A percentile compares a stretch with the other conserved stretches of the same genome.
Conservation (phyloP, 2,113 vertebrate genomes). For the Neolamprologus tretocephalus region DNA sequence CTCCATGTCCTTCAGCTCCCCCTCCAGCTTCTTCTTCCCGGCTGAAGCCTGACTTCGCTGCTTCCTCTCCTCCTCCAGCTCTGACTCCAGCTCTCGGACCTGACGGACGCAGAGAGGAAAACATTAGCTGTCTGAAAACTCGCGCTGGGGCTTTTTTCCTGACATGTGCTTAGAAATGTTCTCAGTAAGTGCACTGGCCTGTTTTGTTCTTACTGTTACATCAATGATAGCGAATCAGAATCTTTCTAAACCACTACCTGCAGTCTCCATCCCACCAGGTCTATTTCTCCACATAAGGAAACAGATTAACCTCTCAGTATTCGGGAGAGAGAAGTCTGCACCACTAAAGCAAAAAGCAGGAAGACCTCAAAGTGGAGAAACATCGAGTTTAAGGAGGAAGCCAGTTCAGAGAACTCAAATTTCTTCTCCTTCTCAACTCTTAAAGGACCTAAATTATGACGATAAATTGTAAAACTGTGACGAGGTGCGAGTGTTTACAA, state of each 20-base stretch:
- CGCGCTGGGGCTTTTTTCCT: background rate
- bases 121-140: background rate
- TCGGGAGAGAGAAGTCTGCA: background rate
- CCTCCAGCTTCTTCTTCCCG: slow-evolving; percentile 88
- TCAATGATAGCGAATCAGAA: background rate
- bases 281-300: background rate
- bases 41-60: slow-evolving; percentile 76
- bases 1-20: slow-evolving; percentile 85
- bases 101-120: slow-evolving; percentile 1
- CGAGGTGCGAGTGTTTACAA: background rate
- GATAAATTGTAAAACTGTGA: background rate
- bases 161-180: background rate
- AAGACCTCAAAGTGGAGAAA: background rate
- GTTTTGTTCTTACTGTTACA: background rate
- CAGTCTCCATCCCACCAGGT: background rate
- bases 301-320: rapidly evolving
- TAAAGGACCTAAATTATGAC: background rate
- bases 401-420: background rate
- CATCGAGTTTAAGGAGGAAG: background rate
- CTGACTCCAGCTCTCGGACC: slow-evolving; percentile 86
- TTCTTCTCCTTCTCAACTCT: background rate
- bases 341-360: background rate
- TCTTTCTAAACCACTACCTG: background rate
- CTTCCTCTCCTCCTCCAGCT: slow-evolving; percentile 91
- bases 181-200: rapidly evolving